A percentile compares a stretch with the other conserved stretches of the same genome.
Conservation (phyloP, 1,140 invertebrate genomes). For the Ephestia elutella region DNA sequence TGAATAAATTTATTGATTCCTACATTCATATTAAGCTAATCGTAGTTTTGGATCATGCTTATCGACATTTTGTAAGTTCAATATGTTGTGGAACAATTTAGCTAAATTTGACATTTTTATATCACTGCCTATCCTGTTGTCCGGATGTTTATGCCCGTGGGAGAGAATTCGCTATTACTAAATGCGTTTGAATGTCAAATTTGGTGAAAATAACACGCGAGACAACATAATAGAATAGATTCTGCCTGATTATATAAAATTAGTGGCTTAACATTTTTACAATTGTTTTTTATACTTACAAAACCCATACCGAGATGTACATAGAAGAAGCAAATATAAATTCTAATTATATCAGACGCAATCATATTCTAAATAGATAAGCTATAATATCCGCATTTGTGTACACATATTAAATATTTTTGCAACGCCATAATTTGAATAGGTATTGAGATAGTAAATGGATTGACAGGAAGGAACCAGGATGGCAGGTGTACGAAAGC, state of each 20-base stretch:
- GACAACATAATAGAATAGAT: background rate
- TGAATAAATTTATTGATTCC: background rate
- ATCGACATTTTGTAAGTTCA: too few relatives aligned
- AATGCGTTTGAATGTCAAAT: too few relatives aligned
- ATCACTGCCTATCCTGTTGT: too few relatives aligned
- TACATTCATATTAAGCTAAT: background rate
- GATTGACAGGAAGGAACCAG: background rate
- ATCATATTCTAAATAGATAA: background rate
- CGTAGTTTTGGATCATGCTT: background rate
- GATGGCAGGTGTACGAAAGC: too few relatives aligned
- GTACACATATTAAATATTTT: slow-evolving; percentile 11
- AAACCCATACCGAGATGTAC: background rate
- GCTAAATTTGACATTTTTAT: too few relatives aligned
- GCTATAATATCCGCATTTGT: slow-evolving; percentile 9
- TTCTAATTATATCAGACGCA: slow-evolving; percentile 2
- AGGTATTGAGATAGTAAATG: background rate
- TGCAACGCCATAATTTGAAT: slow-evolving; percentile 7
- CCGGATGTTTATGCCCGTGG: too few relatives aligned
- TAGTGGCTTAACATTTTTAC: slow-evolving; percentile 17
- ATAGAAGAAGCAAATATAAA: background rate
- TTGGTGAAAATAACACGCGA: background rate
- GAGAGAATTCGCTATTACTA: too few relatives aligned
- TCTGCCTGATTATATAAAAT: background rate
- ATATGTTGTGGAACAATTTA: too few relatives aligned
- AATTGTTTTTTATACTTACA: slow-evolving; percentile 13